A percentile compares a stretch with the other conserved stretches of the same genome.
Conservation (phyloP, 2,797 vertebrate genomes). For the Momotus momota region DNA sequence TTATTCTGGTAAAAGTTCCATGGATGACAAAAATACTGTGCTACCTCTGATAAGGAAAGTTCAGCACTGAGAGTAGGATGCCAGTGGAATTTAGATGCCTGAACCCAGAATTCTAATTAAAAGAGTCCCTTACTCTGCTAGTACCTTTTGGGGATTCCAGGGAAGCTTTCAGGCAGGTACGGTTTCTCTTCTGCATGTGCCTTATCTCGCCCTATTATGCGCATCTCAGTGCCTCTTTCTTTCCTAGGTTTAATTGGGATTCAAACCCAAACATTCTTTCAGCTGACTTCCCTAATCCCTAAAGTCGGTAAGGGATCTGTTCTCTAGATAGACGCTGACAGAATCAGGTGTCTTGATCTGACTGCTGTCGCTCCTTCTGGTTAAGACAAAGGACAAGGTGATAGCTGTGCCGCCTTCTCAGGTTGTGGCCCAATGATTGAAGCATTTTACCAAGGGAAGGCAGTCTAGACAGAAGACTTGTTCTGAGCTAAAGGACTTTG, state of each 20-base stretch:
- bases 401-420: not conserved
- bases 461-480: not conserved
- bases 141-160: not conserved
- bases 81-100: not conserved
- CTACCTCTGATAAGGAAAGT: not conserved
- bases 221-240: not conserved
- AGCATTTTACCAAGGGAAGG: not conserved
- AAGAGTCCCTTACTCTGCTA: not conserved
- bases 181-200: not conserved
- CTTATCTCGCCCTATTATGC: not conserved
- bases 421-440: not conserved
- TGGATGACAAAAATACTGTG: not conserved
- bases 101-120: not conserved
- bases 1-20: not conserved
- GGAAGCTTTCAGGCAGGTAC: not conserved
- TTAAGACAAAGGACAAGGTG: not conserved
- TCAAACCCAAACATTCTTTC: not conserved
- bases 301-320: not conserved
- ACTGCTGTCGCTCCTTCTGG: not conserved
- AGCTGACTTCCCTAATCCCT: not conserved
- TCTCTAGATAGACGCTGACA: not conserved
- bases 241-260: not conserved
- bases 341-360: not conserved
- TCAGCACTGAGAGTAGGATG: not conserved
- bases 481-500: not conserved